Evolutionary conservation across 2,113 vertebrate genomes (phyloP).

Genomic region (Tapirus terrestris): DNA sequence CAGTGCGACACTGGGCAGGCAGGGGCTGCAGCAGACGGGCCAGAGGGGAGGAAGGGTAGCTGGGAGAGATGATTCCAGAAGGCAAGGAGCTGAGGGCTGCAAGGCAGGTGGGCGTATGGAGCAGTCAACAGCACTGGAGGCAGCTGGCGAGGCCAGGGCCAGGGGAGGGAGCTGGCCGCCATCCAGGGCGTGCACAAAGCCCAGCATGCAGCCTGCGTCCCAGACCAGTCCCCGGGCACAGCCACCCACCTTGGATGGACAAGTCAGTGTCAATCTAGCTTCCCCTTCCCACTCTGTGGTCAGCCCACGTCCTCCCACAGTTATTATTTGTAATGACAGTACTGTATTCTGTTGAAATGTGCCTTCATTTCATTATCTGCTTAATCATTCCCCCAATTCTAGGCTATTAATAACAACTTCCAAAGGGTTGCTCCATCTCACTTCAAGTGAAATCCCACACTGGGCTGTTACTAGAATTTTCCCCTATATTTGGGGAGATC

Average conservation of each 20-base stretch:
- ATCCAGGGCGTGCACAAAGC: neutral
- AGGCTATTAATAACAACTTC: neutral
- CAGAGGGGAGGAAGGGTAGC: neutral
- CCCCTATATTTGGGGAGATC: neutral
- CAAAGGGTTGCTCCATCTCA: neutral
- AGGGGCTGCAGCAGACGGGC: neutral
- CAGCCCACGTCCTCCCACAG: neutral
- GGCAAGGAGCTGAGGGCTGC: neutral
- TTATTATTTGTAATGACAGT: neutral
- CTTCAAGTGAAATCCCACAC: neutral
- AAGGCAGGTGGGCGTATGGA: neutral
- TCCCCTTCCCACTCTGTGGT: neutral
- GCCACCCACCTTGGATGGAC: neutral
- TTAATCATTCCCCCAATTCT: neutral
- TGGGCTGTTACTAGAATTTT: neutral
- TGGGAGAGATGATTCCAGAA: neutral
- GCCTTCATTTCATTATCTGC: neutral
- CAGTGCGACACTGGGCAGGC: neutral
- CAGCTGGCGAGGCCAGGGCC: neutral
- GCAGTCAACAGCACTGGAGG: neutral
- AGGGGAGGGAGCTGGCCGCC: neutral
- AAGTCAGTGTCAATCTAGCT: neutral
- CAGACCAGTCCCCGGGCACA: neutral
- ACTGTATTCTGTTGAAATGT: neutral
- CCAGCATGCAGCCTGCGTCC: neutral